Evolutionary conservation across 2,113 vertebrate species (phyloP), one percentile per base, ranked within the genome.

Genomic region (Gambusia affinis): DNA sequence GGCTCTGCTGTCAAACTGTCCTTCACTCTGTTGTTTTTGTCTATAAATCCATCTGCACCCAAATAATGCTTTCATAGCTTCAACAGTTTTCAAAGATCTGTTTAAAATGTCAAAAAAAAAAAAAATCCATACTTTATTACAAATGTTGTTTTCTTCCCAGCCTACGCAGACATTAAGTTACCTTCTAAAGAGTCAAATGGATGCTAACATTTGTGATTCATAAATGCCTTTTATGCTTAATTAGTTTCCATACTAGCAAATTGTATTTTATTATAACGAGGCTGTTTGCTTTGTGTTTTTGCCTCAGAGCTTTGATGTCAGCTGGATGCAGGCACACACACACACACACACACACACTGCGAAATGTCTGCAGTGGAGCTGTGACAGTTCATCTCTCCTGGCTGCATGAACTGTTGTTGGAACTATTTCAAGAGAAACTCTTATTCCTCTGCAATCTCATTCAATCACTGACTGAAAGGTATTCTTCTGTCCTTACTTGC

Each of bases 381-480:
- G 4, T 19, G 42, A 73, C 60, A 1, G n/a, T 0, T 31, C 64
- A 35, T 57, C 30, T 73, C 54, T 29, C 17, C 0, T 31, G 54
- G 12, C 54, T 67, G 11, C 19, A 17, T 47, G 17, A 47, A 47
- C 44, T 47, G 44, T 47, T 47, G 6, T 47, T 47, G 4, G 17
- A 47, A 12, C 30, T 35, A 44, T 73, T 44, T 73, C 42, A 29
- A 37, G 63, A 8, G 3, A 74, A 74, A 0, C 63, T 12, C 17
- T 19, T 0, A 8, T 29, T 65, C 29, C n/a, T 27, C 31, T n/a
- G 47, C 11, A 6, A 12, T 73, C 42, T 28, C 62, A 33, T 65
- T 44, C 72, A 66, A 57, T 74, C 72, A 60, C 31, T 60, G 51
- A 8, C 44, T 73, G 51, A 65, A 73, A 10, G n/a, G 54, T 28